Conservation (phyloP, 2,113 vertebrate genomes). For the Piprites chloris region DNA sequence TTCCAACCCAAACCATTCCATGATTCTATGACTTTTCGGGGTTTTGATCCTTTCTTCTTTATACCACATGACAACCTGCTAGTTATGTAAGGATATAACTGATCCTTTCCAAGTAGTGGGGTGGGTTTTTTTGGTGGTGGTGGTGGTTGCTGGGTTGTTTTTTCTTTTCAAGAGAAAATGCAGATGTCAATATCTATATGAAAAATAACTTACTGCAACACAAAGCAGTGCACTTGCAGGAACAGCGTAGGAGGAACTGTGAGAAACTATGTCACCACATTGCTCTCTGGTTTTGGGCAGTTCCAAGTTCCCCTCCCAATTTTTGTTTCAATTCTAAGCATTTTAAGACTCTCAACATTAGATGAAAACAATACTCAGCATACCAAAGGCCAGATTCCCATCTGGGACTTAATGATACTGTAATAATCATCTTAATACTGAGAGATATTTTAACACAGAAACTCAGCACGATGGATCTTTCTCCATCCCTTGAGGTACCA, state of each 20-base stretch:
- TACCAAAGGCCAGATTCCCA: constrained; percentile 14
- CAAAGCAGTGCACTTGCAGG: constrained; percentile 29
- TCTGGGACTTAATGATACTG: constrained; percentile 37
- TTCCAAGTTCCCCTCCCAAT: constrained; percentile 48
- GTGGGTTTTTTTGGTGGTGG: no score
- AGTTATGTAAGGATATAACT: neutral
- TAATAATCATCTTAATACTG: constrained; percentile 32
- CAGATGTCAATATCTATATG: neutral
- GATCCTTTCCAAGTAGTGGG: neutral
- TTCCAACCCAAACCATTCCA: neutral
- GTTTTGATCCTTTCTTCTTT: neutral
- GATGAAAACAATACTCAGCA: constrained; percentile 32
- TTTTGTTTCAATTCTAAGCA: constrained; percentile 41
- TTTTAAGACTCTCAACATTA: constrained; percentile 24
- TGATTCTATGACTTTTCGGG: neutral
- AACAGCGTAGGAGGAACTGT: constrained; percentile 21
- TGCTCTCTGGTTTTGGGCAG: constrained; percentile 41
- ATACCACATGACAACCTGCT: neutral
- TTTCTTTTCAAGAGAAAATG: neutral
- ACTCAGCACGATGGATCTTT: constrained; percentile 4
- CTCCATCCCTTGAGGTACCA: neutral
- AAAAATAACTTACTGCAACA: constrained; percentile 8
- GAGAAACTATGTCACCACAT: constrained; percentile 33
- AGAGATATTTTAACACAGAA: constrained; percentile 5
- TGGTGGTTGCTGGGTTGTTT: neutral